Percentiles rank a stretch among this genome's conserved stretches.
Evolutionary conservation across 2,797 vertebrate species (phyloP).

Genomic region (Semaprochilodus insignis): DNA sequence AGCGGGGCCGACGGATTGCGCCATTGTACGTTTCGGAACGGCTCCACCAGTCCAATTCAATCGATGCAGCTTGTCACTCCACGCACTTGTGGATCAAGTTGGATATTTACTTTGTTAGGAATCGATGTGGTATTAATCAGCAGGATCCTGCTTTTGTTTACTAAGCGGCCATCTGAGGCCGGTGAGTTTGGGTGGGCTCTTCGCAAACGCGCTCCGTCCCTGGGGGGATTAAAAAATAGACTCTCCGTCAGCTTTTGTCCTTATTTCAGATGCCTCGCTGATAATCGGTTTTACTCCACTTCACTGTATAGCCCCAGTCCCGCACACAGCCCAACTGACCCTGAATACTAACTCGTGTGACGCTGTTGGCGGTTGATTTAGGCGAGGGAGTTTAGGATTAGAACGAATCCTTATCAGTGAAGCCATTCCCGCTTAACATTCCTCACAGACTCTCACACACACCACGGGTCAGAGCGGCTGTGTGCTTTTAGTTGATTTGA

Average conservation of each 20-base stretch:
- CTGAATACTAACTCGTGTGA: conserved; percentile 43
- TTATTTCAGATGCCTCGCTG: conserved; percentile 60
- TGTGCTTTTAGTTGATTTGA: conserved; percentile 64
- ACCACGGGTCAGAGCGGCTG: conserved; percentile 44
- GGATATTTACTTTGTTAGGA: conserved; percentile 30
- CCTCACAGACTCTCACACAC: conserved; percentile 53
- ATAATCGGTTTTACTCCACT: conserved; percentile 67
- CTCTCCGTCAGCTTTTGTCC: conserved; percentile 61
- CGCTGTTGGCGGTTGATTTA: conserved; percentile 65
- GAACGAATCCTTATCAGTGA: conserved; percentile 54
- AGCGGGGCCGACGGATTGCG: conserved; percentile 35
- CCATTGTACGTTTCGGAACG: conserved; percentile 25
- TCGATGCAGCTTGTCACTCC: conserved; percentile 26
- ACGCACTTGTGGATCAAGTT: conserved; percentile 21
- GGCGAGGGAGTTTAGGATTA: conserved; percentile 52
- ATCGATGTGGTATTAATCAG: conserved; percentile 28
- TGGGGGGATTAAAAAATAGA: conserved; percentile 28
- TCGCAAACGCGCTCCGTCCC: conserved; percentile 17
- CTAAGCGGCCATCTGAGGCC: conserved; percentile 15
- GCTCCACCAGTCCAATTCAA: background rate
- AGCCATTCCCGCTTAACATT: conserved; percentile 57
- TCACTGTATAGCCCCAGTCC: conserved; percentile 57
- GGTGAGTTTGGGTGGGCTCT: conserved; percentile 33
- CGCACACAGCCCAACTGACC: conserved; percentile 38
- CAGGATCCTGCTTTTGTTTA: conserved; percentile 41